These are phyloP conservation scores for Sisyra nigra DNA, from an alignment of 2,888 invertebrate genomes.

Conservation along the genomic window DNA sequence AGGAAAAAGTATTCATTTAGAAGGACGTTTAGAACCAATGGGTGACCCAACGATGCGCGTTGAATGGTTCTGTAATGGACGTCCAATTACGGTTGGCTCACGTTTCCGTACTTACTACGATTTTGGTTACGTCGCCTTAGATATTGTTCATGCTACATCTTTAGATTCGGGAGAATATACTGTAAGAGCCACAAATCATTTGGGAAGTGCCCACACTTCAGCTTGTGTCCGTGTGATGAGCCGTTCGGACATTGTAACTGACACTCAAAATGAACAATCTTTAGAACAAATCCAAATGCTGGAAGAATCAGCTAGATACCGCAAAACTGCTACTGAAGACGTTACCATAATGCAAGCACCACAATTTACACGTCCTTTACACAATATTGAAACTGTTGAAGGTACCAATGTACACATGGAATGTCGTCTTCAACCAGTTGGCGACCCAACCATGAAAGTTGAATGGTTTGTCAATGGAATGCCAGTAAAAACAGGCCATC, in stretches of 20 bases:
- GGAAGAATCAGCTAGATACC: slow-evolving; percentile 61
- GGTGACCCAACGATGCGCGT: slow-evolving; percentile 92
- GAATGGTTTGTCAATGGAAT: slow-evolving; percentile 95
- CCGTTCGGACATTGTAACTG: slow-evolving; percentile 66
- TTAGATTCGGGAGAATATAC: slow-evolving; percentile 93
- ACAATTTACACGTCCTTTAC: slow-evolving; percentile 71
- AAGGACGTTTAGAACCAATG: slow-evolving; percentile 86
- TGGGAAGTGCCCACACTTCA: slow-evolving; percentile 84
- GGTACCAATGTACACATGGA: slow-evolving; percentile 86
- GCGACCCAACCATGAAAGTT: slow-evolving; percentile 80
- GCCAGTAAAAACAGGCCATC: slow-evolving; percentile 80
- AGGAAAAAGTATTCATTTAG: slow-evolving; percentile 80
- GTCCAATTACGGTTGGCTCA: slow-evolving; percentile 73
- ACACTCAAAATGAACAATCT: slow-evolving; percentile 83
- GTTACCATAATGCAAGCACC: slow-evolving; percentile 73
- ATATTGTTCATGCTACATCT: slow-evolving; percentile 87
- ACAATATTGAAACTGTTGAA: slow-evolving; percentile 80
- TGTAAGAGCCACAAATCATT: slow-evolving; percentile 79
- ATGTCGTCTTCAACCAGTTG: slow-evolving; percentile 78
- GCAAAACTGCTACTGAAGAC: slow-evolving; percentile 59
- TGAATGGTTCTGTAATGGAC: slow-evolving; percentile 92
- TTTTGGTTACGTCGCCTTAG: slow-evolving; percentile 93
- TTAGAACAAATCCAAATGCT: slow-evolving; percentile 82
- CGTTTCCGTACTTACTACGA: slow-evolving; percentile 92
- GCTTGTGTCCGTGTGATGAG: slow-evolving; percentile 78